Percentiles rank a stretch among this genome's conserved stretches.
Conservation (phyloP, 2,797 vertebrate species). For the Mycteria americana region DNA sequence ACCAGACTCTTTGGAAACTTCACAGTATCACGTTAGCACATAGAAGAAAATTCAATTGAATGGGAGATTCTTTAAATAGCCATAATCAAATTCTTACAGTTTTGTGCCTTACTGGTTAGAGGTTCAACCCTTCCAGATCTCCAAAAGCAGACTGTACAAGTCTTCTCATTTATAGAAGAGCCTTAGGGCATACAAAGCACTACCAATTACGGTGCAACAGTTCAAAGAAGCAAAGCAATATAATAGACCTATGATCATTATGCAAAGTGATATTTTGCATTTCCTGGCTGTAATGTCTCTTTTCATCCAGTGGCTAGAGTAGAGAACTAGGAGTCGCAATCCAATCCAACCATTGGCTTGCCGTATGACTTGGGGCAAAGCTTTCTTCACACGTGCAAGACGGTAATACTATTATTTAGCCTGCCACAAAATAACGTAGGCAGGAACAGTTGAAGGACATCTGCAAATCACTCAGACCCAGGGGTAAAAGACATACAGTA, state of each 20-base stretch:
- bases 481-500: background rate
- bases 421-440: background rate
- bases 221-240: background rate
- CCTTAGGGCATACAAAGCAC: background rate
- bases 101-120: background rate
- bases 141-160: background rate
- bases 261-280: background rate
- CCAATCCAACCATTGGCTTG: fast-evolving
- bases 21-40: background rate
- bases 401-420: background rate
- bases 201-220: background rate
- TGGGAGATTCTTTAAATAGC: background rate
- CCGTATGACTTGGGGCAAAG: background rate
- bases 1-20: background rate
- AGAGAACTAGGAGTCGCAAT: background rate
- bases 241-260: background rate
- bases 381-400: background rate
- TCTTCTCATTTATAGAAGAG: background rate
- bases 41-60: background rate
- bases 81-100: background rate
- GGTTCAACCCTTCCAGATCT: background rate
- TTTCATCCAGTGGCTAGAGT: background rate
- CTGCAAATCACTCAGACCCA: background rate
- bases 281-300: background rate
- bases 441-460: background rate